These are phyloP conservation scores for Girardinus metallicus DNA, from an alignment of 2,797 vertebrate species.

Conservation along the genomic window DNA sequence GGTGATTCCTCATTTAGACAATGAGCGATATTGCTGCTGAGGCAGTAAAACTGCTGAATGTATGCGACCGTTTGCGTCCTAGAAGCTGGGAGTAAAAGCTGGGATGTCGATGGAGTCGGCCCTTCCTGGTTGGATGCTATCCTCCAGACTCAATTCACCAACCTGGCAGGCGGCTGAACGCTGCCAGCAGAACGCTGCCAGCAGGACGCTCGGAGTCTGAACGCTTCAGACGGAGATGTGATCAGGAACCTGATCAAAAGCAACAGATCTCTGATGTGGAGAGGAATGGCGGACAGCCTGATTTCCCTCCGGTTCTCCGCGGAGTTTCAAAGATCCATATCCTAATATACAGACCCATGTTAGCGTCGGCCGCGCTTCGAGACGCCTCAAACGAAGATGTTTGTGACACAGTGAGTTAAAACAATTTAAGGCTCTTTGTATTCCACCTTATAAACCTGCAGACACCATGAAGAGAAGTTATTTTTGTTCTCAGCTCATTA, in stretches of 20 bases:
- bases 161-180: constrained; percentile 55
- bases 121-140: constrained; percentile 41
- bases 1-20: constrained; percentile 48
- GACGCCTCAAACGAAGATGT: constrained; percentile 29
- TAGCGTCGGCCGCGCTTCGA: constrained; percentile 12
- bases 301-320: constrained; percentile 43
- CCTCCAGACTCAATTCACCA: constrained; percentile 45
- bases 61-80: constrained; percentile 31
- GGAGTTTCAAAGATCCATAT: constrained; percentile 16
- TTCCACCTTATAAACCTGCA: constrained; percentile 52
- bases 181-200: constrained; percentile 32
- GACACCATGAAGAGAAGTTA: constrained; percentile 56
- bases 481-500: constrained; percentile 76
- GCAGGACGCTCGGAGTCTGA: constrained; percentile 40
- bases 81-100: constrained; percentile 46
- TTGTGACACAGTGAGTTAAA: constrained; percentile 19
- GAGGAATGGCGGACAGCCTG: constrained; percentile 44
- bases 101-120: constrained; percentile 21
- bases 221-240: constrained; percentile 53
- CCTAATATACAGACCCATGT: constrained; percentile 16
- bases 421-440: constrained; percentile 45
- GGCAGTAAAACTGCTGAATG: constrained; percentile 43
- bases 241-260: constrained; percentile 66
- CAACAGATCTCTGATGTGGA: constrained; percentile 43
- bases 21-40: constrained; percentile 31